Evolutionary conservation across 1,140 invertebrate genomes (phyloP), one percentile per base, ranked within the genome.

Genomic region (Atta cephalotes): DNA sequence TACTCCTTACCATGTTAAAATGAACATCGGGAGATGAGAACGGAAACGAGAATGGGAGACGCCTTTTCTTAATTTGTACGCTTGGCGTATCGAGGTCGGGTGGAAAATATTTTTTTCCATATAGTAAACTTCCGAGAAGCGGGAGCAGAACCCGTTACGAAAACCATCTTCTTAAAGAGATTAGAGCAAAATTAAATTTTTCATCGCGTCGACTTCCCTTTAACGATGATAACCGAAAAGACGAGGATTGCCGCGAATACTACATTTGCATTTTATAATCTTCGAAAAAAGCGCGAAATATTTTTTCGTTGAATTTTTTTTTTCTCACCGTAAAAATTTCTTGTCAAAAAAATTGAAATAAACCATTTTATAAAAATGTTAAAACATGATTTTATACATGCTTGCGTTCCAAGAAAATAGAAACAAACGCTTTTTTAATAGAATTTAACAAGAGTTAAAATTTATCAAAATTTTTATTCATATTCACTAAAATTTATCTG

Each of bases 171-270:
- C 49, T 84, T 65, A 71, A 84, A 66, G 71, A 62, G 85, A 89
- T 89, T 89, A 87, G 51, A 68, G 71, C 18, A 79, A 89, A 89
- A 89, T 89, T 81, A 87, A 89, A 89, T 84, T 79, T 68, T 84
- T 89, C 88, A 87, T 81, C 58, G 72, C 35, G 56, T 60, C 78
- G 65, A 77, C 39, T 58, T 76, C 25, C n/a, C 85, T 65, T 63
- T 63, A 76, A 76, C 60, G 76, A 58, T 53, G 39, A 28, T 49
- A 66, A 49, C 68, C 70, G 80, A 87, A 85, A 74, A 85, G 63
- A 65, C n/a, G 66, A 81, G 39, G 51, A 87, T 58, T 65, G 68
- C 68, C 28, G 18, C 56, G 70, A 74, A 14, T 62, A 1, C 35
- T 76, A 39, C 56, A 58, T 84, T 84, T 84, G 70, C 70, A 62